A percentile compares a stretch with the other conserved stretches of the same genome.
These are phyloP conservation scores for Phocoena sinus DNA, from an alignment of 2,113 vertebrate species.

Conservation along the genomic window DNA sequence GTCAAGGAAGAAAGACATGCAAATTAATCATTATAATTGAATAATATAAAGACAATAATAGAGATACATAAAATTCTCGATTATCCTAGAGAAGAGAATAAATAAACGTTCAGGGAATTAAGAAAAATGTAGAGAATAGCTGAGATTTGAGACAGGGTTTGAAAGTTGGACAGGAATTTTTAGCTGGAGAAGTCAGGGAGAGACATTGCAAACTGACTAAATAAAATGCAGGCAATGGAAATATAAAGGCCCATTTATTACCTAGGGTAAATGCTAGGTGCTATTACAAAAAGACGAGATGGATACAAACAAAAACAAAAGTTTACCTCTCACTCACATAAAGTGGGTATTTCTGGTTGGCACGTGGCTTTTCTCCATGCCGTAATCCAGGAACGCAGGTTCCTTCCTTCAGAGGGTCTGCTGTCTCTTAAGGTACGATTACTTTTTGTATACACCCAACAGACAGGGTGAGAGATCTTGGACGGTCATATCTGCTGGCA, in stretches of 20 bases:
- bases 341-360: background rate
- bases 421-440: background rate
- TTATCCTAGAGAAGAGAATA: background rate
- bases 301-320: background rate
- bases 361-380: background rate
- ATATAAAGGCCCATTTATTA: background rate
- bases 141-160: background rate
- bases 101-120: background rate
- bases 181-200: background rate
- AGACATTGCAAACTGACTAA: background rate
- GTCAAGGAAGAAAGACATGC: background rate
- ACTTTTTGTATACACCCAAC: background rate
- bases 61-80: background rate
- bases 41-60: background rate
- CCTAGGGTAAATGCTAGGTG: background rate
- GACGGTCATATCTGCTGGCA: background rate
- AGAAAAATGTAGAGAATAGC: background rate
- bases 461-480: background rate
- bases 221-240: background rate
- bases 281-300: background rate
- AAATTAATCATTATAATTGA: background rate
- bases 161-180: background rate
- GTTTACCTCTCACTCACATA: background rate
- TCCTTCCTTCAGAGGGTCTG: background rate
- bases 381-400: background rate